Evolutionary conservation across 1,140 invertebrate species (phyloP).

Genomic region (Calosoma granatense): DNA sequence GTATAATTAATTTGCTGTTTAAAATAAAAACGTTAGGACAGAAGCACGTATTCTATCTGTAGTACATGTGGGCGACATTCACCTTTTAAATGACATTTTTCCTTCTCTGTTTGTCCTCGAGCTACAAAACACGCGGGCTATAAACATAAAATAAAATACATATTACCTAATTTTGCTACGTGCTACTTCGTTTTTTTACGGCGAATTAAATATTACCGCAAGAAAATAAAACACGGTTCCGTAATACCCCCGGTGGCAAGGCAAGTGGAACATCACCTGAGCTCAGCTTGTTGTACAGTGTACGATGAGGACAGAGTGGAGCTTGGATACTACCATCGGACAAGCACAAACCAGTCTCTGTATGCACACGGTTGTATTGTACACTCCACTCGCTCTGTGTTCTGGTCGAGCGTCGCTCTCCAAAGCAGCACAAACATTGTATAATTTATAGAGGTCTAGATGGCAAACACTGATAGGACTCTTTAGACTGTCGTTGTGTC

Average conservation of each 20-base stretch:
- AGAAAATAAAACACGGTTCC: neutral
- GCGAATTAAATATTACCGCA: neutral
- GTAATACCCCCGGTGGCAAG: neutral
- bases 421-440: neutral
- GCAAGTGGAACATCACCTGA: neutral
- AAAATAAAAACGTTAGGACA: neutral
- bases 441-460: constrained; percentile 7
- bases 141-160: neutral
- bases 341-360: too few relatives aligned
- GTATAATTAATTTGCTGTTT: neutral
- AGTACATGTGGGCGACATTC: too few relatives aligned
- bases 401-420: neutral
- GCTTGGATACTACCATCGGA: too few relatives aligned
- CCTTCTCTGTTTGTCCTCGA: neutral
- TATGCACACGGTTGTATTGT: too few relatives aligned
- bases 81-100: neutral
- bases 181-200: neutral
- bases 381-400: neutral
- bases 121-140: neutral
- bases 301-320: neutral
- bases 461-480: constrained; percentile 1
- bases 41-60: too few relatives aligned
- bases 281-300: neutral
- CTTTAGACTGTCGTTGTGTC: neutral
- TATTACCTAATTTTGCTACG: neutral